Base-by-base conservation (phyloP, 2,113 vertebrate species). In the Mola mola region DNA sequence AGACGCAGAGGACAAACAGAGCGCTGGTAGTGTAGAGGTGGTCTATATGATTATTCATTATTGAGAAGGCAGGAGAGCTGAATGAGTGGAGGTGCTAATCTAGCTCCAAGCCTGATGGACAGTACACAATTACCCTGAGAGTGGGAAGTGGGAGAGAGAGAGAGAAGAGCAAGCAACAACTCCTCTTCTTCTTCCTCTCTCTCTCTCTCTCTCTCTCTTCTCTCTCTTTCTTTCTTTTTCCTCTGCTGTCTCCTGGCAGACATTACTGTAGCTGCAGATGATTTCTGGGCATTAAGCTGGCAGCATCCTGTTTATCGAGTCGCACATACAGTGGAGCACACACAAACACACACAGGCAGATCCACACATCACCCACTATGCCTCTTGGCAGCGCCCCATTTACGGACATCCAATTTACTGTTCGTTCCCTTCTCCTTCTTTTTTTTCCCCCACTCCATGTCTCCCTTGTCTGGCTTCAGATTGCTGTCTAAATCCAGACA, bases 41-140 rank as follows among this genome's bases (percentile, higher is more conserved):
- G 63, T 62, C 66, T 84, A 43, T 82, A 44, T 79, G 82, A 72
- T 81, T 78, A 72, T 79, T 86, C 79, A 79, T 85, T 83, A 86
- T 75, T 75, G 73, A 81, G 75, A 88, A 67, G 78, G 83, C 66
- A 68, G 74, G 51, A 80, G 67, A 83, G 73, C 65, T 67, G 59
- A 80, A 84, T 59, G 69, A 84, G 72, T 66, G 66, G 52, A 76
- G 76, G 44, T 9, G 40, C 78, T 82, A 84, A 87, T 90, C 81
- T 89, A 82, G 87, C 65, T 78, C 75, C 85, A 86, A 90, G 82
- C 82, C 79, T 87, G 84, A 88, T 81, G 86, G 88, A 88, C 85
- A 48, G 86, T 83, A 83, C 57, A 69, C 79, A 88, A 81, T 85
- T 84, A 83, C 72, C 48, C 69, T 24, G 65, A 69, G 66, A 66